Base-by-base conservation (phyloP, 2,113 vertebrate genomes). In the Porphyrio hochstetteri region DNA sequence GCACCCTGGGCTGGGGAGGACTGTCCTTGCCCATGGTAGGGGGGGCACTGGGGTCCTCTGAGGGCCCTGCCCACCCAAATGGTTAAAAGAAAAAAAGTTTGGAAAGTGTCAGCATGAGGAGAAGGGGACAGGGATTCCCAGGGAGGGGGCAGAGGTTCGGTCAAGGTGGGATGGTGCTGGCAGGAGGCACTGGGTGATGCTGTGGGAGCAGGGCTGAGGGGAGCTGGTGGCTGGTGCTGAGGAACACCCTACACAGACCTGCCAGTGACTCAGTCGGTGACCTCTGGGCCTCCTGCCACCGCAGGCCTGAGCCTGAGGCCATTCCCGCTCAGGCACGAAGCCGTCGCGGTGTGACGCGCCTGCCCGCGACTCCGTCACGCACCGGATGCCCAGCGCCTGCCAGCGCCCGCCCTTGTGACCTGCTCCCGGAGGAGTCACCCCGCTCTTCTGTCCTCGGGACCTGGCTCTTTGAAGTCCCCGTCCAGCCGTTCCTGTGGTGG, bases 311-410 rank as follows among this genome's bases (percentile, higher is more conserved):
- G 23, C 76, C 82, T 13, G 61, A 24, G n/a, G 82, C 77, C 36
- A 10, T 64, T 52, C 5, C 3, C 0, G 3, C 52, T 89, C 90
- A 67, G 0, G 16, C 38, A 7, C 0, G 3, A 50, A 61, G 27
- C 36, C 31, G 50, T 25, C 5, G 0, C 67, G 83, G 75, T 14
- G 1, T 31, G 21, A 38, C 28, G 38, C 10, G 29, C 61, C 78
- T 46, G 52, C 11, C 61, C 10, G 2, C 71, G 78, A 35, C 46
- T 68, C 40, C 5, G 59, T 42, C 61, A 7, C 55, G 7, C 57
- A 35, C 48, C 0, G 7, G 67, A 33, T 53, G 53, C 57, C 72
- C 67, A 21, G 80, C 72, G 64, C 76, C 68, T 78, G 59, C 60
- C 27, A 77, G 6, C 35, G 72, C 77, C 68, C 74, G n/a, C 35